These are phyloP conservation scores for Stenoptilia bipunctidactyla DNA, from an alignment of 2,888 invertebrate species.

Conservation along the genomic window DNA sequence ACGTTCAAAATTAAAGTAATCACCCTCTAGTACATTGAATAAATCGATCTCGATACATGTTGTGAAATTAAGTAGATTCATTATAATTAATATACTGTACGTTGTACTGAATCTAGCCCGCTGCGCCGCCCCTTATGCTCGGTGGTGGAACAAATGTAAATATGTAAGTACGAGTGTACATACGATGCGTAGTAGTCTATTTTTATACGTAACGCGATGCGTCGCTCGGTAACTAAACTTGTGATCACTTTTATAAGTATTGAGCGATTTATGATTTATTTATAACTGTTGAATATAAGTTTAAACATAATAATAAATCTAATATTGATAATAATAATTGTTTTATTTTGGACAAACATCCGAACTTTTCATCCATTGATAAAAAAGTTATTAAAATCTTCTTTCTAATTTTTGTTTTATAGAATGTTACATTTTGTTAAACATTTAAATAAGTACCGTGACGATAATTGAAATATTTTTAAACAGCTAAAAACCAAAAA, in stretches of 20 bases:
- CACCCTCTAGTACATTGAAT: slow-evolving; percentile 9
- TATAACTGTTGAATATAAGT: slow-evolving; percentile 34
- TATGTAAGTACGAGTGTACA: background rate
- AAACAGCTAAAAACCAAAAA: too few relatives aligned
- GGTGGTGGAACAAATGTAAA: background rate
- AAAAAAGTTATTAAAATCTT: too few relatives aligned
- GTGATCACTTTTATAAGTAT: slow-evolving; percentile 8
- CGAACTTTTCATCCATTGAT: too few relatives aligned
- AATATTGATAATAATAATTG: background rate
- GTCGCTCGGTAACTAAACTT: background rate
- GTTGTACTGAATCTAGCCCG: background rate
- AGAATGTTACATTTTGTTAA: too few relatives aligned
- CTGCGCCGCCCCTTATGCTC: background rate
- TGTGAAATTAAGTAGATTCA: background rate
- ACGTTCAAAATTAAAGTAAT: background rate
- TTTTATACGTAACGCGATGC: slow-evolving; percentile 42
- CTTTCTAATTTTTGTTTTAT: too few relatives aligned
- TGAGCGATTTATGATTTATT: slow-evolving; percentile 36
- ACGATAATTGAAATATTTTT: too few relatives aligned
- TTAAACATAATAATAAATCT: slow-evolving; percentile 42
- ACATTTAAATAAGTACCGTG: too few relatives aligned
- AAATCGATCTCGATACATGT: slow-evolving; percentile 4
- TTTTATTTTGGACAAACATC: slow-evolving; percentile 1
- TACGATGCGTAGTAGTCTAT: slow-evolving; percentile 43
- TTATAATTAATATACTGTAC: background rate